These are phyloP conservation scores for Tragelaphus eurycerus DNA, from an alignment of 2,797 vertebrate genomes.

Conservation along the genomic window DNA sequence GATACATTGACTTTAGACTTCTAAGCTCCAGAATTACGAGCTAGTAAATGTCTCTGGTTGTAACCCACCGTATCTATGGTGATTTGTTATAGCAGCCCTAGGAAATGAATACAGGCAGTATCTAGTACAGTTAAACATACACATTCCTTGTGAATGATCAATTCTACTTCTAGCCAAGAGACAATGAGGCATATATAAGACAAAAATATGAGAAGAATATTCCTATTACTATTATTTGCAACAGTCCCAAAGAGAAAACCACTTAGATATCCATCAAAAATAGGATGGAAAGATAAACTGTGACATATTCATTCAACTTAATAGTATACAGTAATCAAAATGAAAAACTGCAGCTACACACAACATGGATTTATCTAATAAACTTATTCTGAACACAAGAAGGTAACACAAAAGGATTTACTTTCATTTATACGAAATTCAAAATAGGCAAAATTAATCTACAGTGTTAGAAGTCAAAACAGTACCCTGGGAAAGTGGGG, in stretches of 20 bases:
- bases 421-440: background rate
- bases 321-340: background rate
- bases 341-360: background rate
- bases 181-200: background rate
- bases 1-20: background rate
- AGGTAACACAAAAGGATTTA: background rate
- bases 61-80: background rate
- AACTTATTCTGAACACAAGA: background rate
- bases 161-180: background rate
- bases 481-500: background rate
- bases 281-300: background rate
- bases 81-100: background rate
- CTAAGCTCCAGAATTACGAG: background rate
- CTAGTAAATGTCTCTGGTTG: background rate
- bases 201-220: background rate
- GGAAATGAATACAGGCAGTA: background rate
- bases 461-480: background rate
- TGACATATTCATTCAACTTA: background rate
- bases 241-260: background rate
- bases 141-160: background rate
- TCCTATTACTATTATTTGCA: background rate
- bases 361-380: background rate
- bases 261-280: background rate
- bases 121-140: background rate
- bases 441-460: background rate